Base-by-base conservation (phyloP, 2,888 invertebrate species). In the Acrobasis repandana region DNA sequence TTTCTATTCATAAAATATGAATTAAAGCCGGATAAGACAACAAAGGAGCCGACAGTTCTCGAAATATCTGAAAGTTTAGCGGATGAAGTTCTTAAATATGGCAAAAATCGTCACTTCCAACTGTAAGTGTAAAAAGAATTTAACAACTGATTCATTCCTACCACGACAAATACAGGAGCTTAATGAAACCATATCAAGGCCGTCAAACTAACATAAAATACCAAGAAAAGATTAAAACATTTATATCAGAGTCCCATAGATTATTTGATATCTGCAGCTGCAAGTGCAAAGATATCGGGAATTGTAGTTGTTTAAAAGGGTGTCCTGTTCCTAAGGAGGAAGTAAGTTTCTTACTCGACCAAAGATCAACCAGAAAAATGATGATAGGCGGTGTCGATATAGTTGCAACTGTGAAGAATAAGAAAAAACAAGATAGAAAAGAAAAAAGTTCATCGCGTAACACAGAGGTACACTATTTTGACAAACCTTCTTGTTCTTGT, bases 191-290 rank as follows among this genome's bases (percentile, higher is more conserved):
- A 33, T 58, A 61, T 61, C 61, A 58, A 51, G 61, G 61, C 49
- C 61, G 51, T 58, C 58, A 61, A 56, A 61, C 58, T 15, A 61
- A 61, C 61, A 61, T 16, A 1, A 61, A 61, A 18, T 61, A 57
- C 33, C 61, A 58, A 61, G 47, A 61, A 57, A 61, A 58, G 50
- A 61, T 58, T 38, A 52, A 43, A 36, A 43, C 15, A 57, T 61
- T 61, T 46, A 15, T 49, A 16, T 6, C 36, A 11, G 58, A 62
- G 15, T 58, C 58, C 48, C 58, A 58, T 15, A 43, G 54, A 10
- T 54, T 62, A 18, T 62, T 58, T 62, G 62, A 62, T 62, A 20
- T 20, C 20, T 20, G 20, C 20, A 20, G 20, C 20, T 20, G 20
- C 20, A 20, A 20, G 20, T 20, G 58, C 58, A 62, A 62, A 58